phyloP scores from a whole-genome alignment of 2,888 invertebrate species.

The Geotrupes spiniger region DNA sequence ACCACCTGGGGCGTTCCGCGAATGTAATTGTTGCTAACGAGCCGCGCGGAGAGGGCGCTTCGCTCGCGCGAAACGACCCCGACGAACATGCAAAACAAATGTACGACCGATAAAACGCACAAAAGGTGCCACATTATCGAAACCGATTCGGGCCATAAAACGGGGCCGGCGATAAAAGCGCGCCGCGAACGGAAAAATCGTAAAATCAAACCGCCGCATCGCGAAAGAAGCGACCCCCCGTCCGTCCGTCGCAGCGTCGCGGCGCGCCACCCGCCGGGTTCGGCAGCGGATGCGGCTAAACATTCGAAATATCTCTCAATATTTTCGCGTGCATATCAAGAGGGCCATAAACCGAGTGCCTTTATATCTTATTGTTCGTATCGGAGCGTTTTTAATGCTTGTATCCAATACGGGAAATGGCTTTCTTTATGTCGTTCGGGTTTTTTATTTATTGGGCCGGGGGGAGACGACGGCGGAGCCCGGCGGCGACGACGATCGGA shows the following conservation, averaged over 20 bases:
- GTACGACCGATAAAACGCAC: neutral
- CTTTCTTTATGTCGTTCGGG: constrained; percentile 30
- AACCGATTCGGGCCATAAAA: neutral
- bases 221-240: constrained; percentile 15
- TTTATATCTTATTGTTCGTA: constrained; percentile 46
- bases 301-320: constrained; percentile 44
- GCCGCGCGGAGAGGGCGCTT: no score
- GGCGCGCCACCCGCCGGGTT: constrained; percentile 31
- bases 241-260: constrained; percentile 14
- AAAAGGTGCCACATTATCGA: neutral
- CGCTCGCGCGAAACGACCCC: no score
- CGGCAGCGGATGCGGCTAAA: constrained; percentile 34
- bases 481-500: no score
- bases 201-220: constrained; percentile 30
- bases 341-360: constrained; percentile 46
- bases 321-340: constrained; percentile 46
- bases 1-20: no score
- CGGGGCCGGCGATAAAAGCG: constrained; percentile 11
- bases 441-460: constrained; percentile 12
- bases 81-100: constrained; percentile 1
- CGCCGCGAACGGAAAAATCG: constrained; percentile 17
- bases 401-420: constrained; percentile 47
- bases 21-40: no score
- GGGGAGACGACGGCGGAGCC: neutral
- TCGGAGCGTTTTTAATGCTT: constrained; percentile 47